Evolutionary conservation across 2,888 invertebrate genomes (phyloP), one percentile per base, ranked within the genome.

Genomic region (Thecocarcelia acutangulata): DNA sequence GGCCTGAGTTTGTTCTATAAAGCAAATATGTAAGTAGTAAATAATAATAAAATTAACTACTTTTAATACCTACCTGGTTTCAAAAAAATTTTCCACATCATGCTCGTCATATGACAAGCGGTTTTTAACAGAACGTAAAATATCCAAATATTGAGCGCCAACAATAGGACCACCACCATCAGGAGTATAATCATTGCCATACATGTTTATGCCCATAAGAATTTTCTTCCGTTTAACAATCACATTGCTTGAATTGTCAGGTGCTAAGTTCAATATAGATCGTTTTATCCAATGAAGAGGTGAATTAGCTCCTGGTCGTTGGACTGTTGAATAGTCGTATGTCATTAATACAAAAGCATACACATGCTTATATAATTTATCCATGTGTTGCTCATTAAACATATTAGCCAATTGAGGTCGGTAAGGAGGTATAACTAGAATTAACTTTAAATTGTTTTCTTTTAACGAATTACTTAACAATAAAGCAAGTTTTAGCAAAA

Each of bases 281-380:
- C 94, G 91, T 84, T 93, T 92, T 73, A 96, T 92, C 98, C 98
- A 98, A 83, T 93, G 92, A 0, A 96, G 85, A 0, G 98, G 98
- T 76, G 97, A 96, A 91, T 98, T 98, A 0, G 98, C 97, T 50
- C 97, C 96, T 86, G 96, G 96, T 86, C 95, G 93, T 88, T 95
- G 94, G 12, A 95, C 92, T 89, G 91, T 95, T 2, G 97, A 97
- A 90, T 94, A 98, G 90, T 98, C 98, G 88, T 98, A 98, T 0
- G 98, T 98, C 98, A 98, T 98, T n/a, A 98, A 92, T 40, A 97
- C 97, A 88, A 98, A 97, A 24, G 94, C 96, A 86, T 95, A 94
- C 0, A 98, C 93, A 89, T 94, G 92, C 5, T 95, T 93, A 82
- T 94, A 94, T 63, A 98, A 92, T 58, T 93, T 93, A 86, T 96